Conservation (phyloP, 2,113 vertebrate species). For the Cnemophilus loriae region DNA sequence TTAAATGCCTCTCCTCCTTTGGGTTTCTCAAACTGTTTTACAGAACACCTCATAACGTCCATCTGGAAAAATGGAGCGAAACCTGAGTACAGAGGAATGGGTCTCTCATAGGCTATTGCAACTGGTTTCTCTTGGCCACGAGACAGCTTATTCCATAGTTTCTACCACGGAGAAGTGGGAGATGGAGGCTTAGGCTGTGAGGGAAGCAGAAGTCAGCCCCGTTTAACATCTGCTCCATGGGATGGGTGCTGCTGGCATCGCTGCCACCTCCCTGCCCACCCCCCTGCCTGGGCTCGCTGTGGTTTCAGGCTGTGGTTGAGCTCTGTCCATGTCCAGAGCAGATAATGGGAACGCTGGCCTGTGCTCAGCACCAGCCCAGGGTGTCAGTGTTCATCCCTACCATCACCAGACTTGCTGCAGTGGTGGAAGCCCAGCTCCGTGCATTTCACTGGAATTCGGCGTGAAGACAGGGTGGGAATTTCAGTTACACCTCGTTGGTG, state of each 20-base stretch:
- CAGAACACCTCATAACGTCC: not conserved
- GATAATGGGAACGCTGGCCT: not conserved
- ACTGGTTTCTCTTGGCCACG: not conserved
- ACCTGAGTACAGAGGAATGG: not conserved
- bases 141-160: not conserved
- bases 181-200: not conserved
- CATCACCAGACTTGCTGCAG: not conserved
- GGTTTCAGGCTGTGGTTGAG: not conserved
- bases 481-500: rapidly evolving
- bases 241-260: not conserved
- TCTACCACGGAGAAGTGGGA: not conserved
- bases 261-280: rapidly evolving
- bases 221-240: not conserved
- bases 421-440: not conserved
- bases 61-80: not conserved
- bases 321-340: rapidly evolving
- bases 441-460: not conserved
- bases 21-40: not conserved
- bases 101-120: not conserved
- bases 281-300: rapidly evolving
- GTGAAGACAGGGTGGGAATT: not conserved
- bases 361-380: not conserved
- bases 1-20: not conserved
- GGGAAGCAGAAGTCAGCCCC: not conserved
- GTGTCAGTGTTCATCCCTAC: not conserved